Evolutionary conservation across 2,797 vertebrate species (phyloP), one percentile per base, ranked within the genome.

Genomic region (Malacoraja senta): DNA sequence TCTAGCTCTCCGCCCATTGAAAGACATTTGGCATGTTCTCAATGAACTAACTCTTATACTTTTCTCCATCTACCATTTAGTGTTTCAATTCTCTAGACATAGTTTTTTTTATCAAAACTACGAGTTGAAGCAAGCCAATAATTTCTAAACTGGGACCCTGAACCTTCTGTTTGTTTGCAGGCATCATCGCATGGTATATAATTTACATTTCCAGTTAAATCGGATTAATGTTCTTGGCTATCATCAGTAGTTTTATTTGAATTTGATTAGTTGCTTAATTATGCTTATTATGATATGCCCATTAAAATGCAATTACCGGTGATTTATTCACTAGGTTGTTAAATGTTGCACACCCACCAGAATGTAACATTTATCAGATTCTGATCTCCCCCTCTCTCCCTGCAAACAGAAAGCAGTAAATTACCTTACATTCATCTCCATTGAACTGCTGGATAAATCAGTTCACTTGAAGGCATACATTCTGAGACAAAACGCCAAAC

Each of bases 191-290:
- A 29, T 13, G 10, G 21, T 8, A 53, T 24, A 58, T 53, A 74
- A 76, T 92, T 92, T 74, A 71, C 24, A 76, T 92, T 74, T 92
- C 26, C 71, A 92, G 35, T 29, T 74, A 92, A 92, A 53, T 92
- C 90, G 53, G 71, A 92, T 74, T 2, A 71, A 76, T 76, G 90
- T 92, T 92, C 71, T 92, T 44, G 90, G 71, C 53, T 74, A 76
- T 74, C 58, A 76, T 76, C 71, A 72, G 63, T n/a, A 92, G 71
- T 53, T 76, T 91, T 92, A 76, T 92, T 92, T 92, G 90, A 71
- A 92, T 74, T 92, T 92, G 26, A 92, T 92, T 92, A 92, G 90
- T 68, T 53, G 90, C 71, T 92, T 92, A 92, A 92, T 92, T 92
- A 44, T 92, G 35, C 71, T 74, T 74, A 92, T 92, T 92, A 92